These are phyloP conservation scores for Synergus umbraculus DNA, from an alignment of 2,888 invertebrate species.

Conservation along the genomic window DNA sequence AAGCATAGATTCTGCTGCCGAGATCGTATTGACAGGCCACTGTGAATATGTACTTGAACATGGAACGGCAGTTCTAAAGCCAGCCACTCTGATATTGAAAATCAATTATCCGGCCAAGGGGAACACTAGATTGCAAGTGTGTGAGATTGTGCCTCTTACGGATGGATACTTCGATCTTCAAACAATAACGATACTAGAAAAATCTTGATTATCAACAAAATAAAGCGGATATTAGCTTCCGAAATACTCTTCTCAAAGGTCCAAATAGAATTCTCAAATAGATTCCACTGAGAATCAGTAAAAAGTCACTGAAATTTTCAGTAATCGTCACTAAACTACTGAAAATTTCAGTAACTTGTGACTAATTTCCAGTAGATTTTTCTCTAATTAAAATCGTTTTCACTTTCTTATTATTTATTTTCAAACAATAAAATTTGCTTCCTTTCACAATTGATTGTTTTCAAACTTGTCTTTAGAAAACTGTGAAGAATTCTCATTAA, in stretches of 20 bases:
- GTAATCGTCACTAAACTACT: too few relatives aligned
- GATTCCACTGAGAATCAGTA: too few relatives aligned
- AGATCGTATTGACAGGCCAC: slow-evolving; percentile 28
- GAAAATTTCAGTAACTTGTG: too few relatives aligned
- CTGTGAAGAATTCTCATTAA: too few relatives aligned
- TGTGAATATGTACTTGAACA: slow-evolving; percentile 36
- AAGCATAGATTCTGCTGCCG: slow-evolving; percentile 11
- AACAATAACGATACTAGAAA: background rate
- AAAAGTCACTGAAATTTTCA: too few relatives aligned
- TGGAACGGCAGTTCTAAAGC: slow-evolving; percentile 55
- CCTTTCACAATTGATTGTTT: too few relatives aligned
- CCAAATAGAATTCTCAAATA: too few relatives aligned
- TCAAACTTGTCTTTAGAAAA: too few relatives aligned
- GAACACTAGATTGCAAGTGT: slow-evolving; percentile 20
- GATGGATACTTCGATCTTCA: background rate
- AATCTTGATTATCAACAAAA: background rate
- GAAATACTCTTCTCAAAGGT: background rate
- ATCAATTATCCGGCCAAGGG: slow-evolving; percentile 63
- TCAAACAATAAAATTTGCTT: too few relatives aligned
- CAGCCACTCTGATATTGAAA: slow-evolving; percentile 66
- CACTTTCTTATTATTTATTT: too few relatives aligned
- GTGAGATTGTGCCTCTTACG: slow-evolving; percentile 30
- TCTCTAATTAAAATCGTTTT: too few relatives aligned
- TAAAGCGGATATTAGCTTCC: background rate
- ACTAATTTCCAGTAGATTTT: too few relatives aligned